A percentile compares a stretch with the other conserved stretches of the same genome.
Conservation (phyloP, 2,113 vertebrate genomes). For the Triplophysa rosa region DNA sequence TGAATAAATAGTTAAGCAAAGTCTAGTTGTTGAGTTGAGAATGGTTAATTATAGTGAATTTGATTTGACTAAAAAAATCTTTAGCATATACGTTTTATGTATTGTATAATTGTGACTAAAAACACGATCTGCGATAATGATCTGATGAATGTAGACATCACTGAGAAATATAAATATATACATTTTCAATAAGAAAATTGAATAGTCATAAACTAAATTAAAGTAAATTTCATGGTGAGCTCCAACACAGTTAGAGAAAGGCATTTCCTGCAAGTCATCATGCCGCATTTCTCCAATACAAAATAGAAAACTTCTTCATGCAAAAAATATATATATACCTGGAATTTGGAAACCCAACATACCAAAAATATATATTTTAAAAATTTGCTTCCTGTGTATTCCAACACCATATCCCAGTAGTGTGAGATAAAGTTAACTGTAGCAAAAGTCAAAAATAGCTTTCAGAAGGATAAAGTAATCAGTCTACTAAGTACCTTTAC, state of each 20-base stretch:
- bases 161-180: constrained; percentile 69
- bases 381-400: constrained; percentile 63
- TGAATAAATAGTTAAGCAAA: constrained; percentile 31
- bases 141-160: constrained; percentile 38
- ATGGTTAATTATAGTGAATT: constrained; percentile 50
- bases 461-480: constrained; percentile 23
- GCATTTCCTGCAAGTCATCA: constrained; percentile 38
- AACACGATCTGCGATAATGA: constrained; percentile 32
- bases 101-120: constrained; percentile 1
- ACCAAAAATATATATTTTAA: constrained; percentile 77
- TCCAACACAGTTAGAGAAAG: constrained; percentile 48
- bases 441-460: constrained; percentile 49
- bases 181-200: constrained; percentile 64
- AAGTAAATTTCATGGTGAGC: constrained; percentile 57
- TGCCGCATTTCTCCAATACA: constrained; percentile 63
- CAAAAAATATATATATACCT: constrained; percentile 73
- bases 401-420: constrained; percentile 53
- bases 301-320: constrained; percentile 74
- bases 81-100: constrained; percentile 21
- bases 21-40: too few species aligned
- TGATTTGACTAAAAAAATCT: constrained; percentile 32
- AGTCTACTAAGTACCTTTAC: constrained; percentile 13
- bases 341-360: constrained; percentile 73
- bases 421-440: constrained; percentile 56
- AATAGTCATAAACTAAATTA: constrained; percentile 59